Base-by-base conservation (phyloP, 2,113 vertebrate species). In the Notarius lentiginosus region DNA sequence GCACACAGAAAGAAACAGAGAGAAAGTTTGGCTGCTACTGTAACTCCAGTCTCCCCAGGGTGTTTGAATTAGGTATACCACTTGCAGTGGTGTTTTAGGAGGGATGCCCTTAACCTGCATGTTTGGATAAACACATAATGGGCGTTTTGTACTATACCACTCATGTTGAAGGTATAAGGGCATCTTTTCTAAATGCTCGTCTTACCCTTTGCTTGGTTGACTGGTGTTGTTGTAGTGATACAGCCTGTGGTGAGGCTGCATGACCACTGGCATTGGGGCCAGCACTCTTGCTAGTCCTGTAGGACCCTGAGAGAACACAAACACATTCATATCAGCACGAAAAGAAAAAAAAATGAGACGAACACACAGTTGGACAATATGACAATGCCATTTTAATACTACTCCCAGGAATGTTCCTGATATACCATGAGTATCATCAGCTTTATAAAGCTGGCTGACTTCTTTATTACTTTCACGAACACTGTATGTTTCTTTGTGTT, bases 161-260 rank as follows among this genome's bases (percentile, higher is more conserved):
- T 61, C 14, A 47, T 18, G n/a, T 66, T 65, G 83, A 30, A 5
- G 56, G 82, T 63, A 82, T 51, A 30, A 34, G 5, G 12, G 15
- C n/a, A n/a, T 18, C 61, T 84, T 73, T 68, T 5, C 68, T 88
- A 2, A 53, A 72, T 58, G 24, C 82, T 66, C 1, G 14, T 91
- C 94, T 91, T 91, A 96, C 93, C 92, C 93, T 94, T 94, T 94
- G 91, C 93, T 91, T 76, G 95, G 94, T 86, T 95, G 95, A 91
- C 84, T 92, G 91, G 93, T 90, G 68, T 92, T 94, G 90, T 95
- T 94, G 63, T 95, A 95, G 91, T 95, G 95, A 91, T 94, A 95
- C 93, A 95, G 95, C 92, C 94, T 94, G 91, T 95, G 95, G 88
- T 95, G 95, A 90, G 95, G 94, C 94, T 96, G 95, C 95, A 96